Evolutionary conservation across 2,797 vertebrate species (phyloP).

Genomic region (Sebastes reedi): DNA sequence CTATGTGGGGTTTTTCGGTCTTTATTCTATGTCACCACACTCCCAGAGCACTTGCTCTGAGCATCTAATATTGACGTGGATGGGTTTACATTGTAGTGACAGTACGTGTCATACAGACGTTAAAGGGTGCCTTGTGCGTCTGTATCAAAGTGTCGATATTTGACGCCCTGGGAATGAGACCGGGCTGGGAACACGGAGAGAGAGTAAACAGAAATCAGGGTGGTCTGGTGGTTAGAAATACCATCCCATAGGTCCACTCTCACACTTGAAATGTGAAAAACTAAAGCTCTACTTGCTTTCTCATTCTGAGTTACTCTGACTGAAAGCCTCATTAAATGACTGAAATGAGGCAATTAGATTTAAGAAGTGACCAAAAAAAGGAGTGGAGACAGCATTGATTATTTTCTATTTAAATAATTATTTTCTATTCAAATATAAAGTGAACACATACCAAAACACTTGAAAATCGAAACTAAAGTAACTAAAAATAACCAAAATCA

Average conservation of each 20-base stretch:
- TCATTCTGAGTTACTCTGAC: slow-evolving; percentile 6
- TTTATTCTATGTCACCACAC: not conserved
- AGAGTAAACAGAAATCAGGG: slow-evolving; percentile 1
- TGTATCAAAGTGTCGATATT: not conserved
- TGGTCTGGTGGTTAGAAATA: slow-evolving; percentile 12
- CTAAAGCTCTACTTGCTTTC: not conserved
- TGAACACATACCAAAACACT: not conserved
- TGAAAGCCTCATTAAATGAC: not conserved
- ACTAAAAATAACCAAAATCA: not conserved
- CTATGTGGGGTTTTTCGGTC: not conserved
- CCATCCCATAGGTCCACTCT: not conserved
- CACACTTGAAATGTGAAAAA: slow-evolving; percentile 11
- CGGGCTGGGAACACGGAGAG: not conserved
- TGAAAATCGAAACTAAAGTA: not conserved
- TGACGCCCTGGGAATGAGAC: not conserved
- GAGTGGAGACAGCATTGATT: not conserved
- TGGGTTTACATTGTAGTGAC: not conserved
- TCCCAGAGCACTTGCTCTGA: not conserved
- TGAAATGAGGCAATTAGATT: not conserved
- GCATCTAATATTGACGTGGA: not conserved
- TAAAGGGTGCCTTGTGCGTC: not conserved
- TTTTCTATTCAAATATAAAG: not conserved
- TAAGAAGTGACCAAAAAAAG: not conserved
- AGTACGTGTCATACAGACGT: no score
- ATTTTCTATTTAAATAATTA: not conserved